A percentile compares a stretch with the other conserved stretches of the same genome.
Conservation (phyloP, 2,113 vertebrate species). For the Odontesthes bonariensis region DNA sequence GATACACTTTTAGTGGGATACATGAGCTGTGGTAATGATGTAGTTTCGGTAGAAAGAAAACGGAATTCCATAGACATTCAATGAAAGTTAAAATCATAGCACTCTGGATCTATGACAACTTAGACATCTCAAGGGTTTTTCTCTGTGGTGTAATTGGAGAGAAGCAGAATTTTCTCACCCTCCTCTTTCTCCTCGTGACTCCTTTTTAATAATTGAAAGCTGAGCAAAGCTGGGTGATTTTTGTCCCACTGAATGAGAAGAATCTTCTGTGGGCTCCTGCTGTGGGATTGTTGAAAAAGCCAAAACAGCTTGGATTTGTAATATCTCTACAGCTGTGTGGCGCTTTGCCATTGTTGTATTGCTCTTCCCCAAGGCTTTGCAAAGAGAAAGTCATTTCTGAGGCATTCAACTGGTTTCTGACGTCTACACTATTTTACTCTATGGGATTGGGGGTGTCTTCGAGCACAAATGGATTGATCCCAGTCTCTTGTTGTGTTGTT, state of each 20-base stretch:
- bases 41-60: conserved; percentile 30
- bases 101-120: conserved; percentile 47
- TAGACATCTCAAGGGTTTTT: conserved; percentile 60
- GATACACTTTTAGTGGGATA: too few species aligned
- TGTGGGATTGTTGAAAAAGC: conserved; percentile 50
- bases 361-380: conserved; percentile 56
- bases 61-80: conserved; percentile 14
- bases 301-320: conserved; percentile 65
- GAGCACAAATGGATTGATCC: conserved; percentile 42
- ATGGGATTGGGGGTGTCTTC: conserved; percentile 35
- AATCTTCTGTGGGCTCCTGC: conserved; percentile 46
- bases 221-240: conserved; percentile 63
- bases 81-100: conserved; percentile 7
- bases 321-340: conserved; percentile 48
- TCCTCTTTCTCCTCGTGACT: conserved; percentile 61
- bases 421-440: conserved; percentile 42
- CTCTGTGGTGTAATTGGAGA: conserved; percentile 53
- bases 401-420: conserved; percentile 53
- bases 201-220: conserved; percentile 75
- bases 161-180: conserved; percentile 64
- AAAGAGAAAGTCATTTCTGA: conserved; percentile 47
- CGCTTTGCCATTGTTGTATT: conserved; percentile 49
- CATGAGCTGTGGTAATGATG: conserved; percentile 3
- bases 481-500: conserved; percentile 18
- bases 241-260: conserved; percentile 47